Conservation (phyloP, 1,140 invertebrate species). For the Temnothorax longispinosus region DNA sequence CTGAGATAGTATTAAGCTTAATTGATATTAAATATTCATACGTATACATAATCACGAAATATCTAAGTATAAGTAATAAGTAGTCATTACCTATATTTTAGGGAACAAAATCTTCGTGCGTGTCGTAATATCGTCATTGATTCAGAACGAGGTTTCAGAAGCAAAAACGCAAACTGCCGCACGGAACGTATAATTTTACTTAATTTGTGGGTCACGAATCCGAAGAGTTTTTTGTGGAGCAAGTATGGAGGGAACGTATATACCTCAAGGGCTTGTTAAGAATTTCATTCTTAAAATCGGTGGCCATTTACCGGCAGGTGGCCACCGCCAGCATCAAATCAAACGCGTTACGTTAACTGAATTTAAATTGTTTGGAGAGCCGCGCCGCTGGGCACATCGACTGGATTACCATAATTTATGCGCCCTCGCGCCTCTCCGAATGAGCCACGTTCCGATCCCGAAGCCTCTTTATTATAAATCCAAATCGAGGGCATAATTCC, state of each 20-base stretch:
- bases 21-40: neutral
- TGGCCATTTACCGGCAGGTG: constrained; percentile 82
- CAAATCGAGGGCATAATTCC: constrained; percentile 82
- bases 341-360: constrained; percentile 84
- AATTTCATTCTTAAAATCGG: constrained; percentile 80
- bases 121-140: constrained; percentile 33
- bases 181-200: constrained; percentile 68
- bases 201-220: constrained; percentile 69
- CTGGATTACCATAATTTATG: constrained; percentile 84
- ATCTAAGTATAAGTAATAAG: neutral
- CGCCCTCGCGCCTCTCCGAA: constrained; percentile 77
- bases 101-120: constrained; percentile 23
- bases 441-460: constrained; percentile 68
- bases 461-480: constrained; percentile 83
- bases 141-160: constrained; percentile 25
- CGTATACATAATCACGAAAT: neutral
- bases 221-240: constrained; percentile 43
- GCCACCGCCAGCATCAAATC: constrained; percentile 80
- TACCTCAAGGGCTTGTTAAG: constrained; percentile 75
- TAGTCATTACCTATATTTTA: constrained; percentile 53
- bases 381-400: constrained; percentile 67
- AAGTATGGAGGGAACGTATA: constrained; percentile 1
- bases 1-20: neutral
- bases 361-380: constrained; percentile 81
- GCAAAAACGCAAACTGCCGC: constrained; percentile 41